phyloP scores from a whole-genome alignment of 2,797 vertebrate genomes.

The Anniella stebbinsi region DNA sequence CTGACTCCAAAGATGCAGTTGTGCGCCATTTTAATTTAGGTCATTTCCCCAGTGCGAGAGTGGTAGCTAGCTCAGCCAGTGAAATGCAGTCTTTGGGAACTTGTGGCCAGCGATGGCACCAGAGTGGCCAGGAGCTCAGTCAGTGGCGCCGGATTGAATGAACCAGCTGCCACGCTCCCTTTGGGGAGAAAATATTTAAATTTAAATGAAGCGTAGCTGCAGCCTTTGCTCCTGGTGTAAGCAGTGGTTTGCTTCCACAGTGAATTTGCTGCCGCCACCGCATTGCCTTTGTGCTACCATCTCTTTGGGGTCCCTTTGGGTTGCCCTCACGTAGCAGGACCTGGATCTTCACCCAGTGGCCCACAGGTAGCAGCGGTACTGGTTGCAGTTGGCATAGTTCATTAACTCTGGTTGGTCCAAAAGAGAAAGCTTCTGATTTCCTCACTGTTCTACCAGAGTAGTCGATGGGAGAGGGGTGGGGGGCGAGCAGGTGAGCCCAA shows the following conservation, averaged over 20 bases:
- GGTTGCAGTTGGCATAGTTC: too few relatives aligned
- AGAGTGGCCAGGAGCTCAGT: neutral
- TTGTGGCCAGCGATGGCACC: neutral
- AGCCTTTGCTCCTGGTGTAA: neutral
- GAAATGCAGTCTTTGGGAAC: neutral
- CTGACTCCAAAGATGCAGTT: neutral
- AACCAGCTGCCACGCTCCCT: neutral
- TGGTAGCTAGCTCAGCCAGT: neutral
- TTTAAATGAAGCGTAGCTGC: neutral
- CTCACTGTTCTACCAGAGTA: neutral
- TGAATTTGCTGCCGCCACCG: neutral
- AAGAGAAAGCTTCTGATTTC: neutral
- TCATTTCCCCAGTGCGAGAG: neutral
- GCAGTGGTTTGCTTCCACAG: neutral
- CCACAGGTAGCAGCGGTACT: neutral
- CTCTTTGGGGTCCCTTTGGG: neutral
- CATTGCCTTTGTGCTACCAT: neutral
- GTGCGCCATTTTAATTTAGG: neutral
- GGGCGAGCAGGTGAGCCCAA: neutral
- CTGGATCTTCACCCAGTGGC: neutral
- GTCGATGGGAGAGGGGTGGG: neutral
- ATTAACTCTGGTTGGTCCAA: neutral
- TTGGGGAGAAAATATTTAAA: neutral
- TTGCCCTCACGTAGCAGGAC: neutral
- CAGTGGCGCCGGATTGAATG: neutral